Evolutionary conservation across 2,797 vertebrate genomes (phyloP), one percentile per base, ranked within the genome.

Genomic region (Sebastes miniatus): DNA sequence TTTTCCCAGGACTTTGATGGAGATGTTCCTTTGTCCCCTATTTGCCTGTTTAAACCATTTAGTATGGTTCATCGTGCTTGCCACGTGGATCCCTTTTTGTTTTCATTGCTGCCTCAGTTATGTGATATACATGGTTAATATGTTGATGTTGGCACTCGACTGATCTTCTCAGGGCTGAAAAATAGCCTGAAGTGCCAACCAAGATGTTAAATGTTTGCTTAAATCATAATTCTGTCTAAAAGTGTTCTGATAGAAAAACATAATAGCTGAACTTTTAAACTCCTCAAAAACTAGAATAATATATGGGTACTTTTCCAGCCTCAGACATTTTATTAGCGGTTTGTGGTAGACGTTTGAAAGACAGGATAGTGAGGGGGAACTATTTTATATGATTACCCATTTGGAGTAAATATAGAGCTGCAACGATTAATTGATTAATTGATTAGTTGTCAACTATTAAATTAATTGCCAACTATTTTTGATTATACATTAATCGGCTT

Each of bases 1-100:
- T 81, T 78, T 90, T 88, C 83, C 89, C 78, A 82, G 74, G 62
- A 57, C 72, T 86, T 83, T 81, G 67, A 80, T 82, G 39, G 70
- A 87, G 59, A 87, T 59, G 69, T 62, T 59, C 58, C 36, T 77
- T 59, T 71, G 20, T 76, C 56, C 69, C 70, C 47, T 58, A 18
- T 47, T 67, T 64, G 25, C 57, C 69, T 77, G 32, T 71, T 81
- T 16, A 72, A 81, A 43, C 34, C 52, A 79, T 79, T 83, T 69
- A 67, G 70, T 56, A 59, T 56, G 65, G 82, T 73, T 75, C 70
- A 71, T 83, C 78, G 16, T 72, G 76, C 62, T 81, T 64, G 59
- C 75, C 59, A n/a, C 56, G 69, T 76, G 84, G 76, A 86, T 78
- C 77, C 56, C 4, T 43, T 29, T 78, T 54, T 87, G 76, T 83